Conservation (phyloP, 2,888 invertebrate genomes). For the Sialis lutaria region DNA sequence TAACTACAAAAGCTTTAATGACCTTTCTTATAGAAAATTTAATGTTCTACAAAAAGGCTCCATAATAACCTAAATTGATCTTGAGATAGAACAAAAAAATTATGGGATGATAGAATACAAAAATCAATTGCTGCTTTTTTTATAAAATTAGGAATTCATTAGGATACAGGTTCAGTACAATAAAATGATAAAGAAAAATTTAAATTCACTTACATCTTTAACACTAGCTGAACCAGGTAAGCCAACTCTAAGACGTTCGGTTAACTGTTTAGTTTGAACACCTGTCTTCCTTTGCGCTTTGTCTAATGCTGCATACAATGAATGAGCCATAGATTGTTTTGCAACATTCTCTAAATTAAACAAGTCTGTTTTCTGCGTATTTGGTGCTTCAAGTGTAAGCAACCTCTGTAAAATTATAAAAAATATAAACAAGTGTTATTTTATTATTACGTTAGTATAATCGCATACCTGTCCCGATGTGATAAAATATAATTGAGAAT, state of each 20-base stretch:
- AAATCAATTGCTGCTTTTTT: no score
- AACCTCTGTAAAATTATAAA: constrained; percentile 17
- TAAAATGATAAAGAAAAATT: not conserved
- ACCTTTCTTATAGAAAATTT: no score
- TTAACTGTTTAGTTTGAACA: not conserved
- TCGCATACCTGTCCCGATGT: constrained; percentile 34
- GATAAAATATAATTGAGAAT: constrained; percentile 41
- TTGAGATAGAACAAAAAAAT: no score
- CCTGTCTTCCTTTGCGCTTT: not conserved
- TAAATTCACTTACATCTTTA: constrained; percentile 1
- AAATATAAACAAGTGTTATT: constrained; percentile 2
- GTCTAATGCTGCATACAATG: not conserved
- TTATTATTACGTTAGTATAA: not conserved
- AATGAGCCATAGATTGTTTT: not conserved
- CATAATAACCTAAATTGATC: no score
- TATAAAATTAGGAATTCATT: no score
- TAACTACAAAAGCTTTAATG: no score
- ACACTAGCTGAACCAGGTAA: constrained; percentile 1
- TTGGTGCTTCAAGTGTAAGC: constrained; percentile 16
- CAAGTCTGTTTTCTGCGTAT: constrained; percentile 8
- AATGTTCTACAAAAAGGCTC: no score
- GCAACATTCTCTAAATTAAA: not conserved
- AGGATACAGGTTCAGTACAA: no score
- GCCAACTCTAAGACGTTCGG: not conserved
- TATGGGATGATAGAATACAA: no score